Evolutionary conservation across 2,113 vertebrate species (phyloP).

Genomic region (Rhipidura dahli): DNA sequence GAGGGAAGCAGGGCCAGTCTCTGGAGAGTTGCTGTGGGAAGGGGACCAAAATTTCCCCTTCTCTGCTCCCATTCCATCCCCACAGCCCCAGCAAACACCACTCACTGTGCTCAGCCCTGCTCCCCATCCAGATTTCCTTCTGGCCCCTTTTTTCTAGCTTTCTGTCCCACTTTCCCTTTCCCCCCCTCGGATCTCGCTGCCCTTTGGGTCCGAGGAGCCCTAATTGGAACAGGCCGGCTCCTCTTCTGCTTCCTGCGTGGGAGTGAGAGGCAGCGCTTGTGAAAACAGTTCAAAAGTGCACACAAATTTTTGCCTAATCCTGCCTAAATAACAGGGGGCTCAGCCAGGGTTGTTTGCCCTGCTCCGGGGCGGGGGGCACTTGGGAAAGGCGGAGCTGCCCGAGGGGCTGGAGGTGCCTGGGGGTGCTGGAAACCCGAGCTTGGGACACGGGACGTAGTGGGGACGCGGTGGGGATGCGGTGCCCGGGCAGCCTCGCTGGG

Average conservation of each 20-base stretch:
- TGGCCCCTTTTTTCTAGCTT: background rate
- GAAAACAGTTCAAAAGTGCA: slow-evolving; percentile 85
- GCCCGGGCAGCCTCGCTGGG: fast-evolving
- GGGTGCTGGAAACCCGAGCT: background rate
- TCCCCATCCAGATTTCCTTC: background rate
- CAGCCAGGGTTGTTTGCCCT: slow-evolving; percentile 50
- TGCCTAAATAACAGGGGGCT: slow-evolving; percentile 75
- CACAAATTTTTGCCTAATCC: slow-evolving; percentile 77
- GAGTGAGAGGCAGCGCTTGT: slow-evolving; percentile 76
- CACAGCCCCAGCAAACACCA: background rate
- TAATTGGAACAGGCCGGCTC: slow-evolving; percentile 70
- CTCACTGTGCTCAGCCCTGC: background rate
- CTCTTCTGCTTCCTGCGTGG: slow-evolving; percentile 77
- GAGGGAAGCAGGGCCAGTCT: background rate
- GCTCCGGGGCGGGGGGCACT: background rate
- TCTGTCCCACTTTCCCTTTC: background rate
- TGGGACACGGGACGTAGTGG: background rate
- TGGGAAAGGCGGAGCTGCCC: background rate
- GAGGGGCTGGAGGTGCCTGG: background rate
- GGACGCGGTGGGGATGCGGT: fast-evolving
- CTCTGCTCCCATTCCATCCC: background rate
- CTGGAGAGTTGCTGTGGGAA: background rate
- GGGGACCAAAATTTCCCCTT: background rate
- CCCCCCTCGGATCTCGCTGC: background rate
- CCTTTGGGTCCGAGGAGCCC: background rate